phyloP scores from a whole-genome alignment of 2,797 vertebrate genomes.

The Apogon hyalosoma region DNA sequence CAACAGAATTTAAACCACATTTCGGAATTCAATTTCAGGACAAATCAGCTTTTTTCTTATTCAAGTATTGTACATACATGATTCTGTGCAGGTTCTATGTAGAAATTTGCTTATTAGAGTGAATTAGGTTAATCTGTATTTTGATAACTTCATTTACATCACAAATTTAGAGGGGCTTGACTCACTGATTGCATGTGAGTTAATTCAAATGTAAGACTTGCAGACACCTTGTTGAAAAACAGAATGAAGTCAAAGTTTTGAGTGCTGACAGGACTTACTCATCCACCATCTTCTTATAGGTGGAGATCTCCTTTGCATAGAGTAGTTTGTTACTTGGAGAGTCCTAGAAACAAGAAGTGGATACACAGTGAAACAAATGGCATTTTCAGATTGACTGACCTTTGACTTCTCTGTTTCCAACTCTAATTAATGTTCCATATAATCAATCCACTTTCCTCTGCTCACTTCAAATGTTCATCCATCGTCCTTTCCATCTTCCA shows the following conservation, averaged over 20 bases:
- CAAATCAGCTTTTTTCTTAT: too few species aligned
- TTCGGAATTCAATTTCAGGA: too few species aligned
- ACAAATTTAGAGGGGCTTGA: too few species aligned
- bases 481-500: conserved; percentile 6
- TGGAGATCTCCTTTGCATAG: conserved; percentile 98
- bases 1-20: too few species aligned
- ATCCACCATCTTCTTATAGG: conserved; percentile 99
- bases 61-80: too few species aligned
- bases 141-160: too few species aligned
- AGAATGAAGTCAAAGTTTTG: neutral
- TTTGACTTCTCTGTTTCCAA: conserved; percentile 13
- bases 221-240: conserved; percentile 20
- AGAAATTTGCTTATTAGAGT: too few species aligned
- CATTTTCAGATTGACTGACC: conserved; percentile 31
- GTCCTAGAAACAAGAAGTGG: conserved; percentile 84
- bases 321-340: conserved; percentile 99
- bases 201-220: neutral
- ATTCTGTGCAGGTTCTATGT: too few species aligned
- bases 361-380: conserved; percentile 17
- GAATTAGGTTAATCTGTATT: too few species aligned
- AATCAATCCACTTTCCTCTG: conserved; percentile 17
- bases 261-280: conserved; percentile 88
- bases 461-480: conserved; percentile 16
- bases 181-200: too few species aligned
- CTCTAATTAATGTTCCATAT: conserved; percentile 17